Evolutionary conservation across 2,888 invertebrate species (phyloP).

Genomic region (Melolontha melolontha): DNA sequence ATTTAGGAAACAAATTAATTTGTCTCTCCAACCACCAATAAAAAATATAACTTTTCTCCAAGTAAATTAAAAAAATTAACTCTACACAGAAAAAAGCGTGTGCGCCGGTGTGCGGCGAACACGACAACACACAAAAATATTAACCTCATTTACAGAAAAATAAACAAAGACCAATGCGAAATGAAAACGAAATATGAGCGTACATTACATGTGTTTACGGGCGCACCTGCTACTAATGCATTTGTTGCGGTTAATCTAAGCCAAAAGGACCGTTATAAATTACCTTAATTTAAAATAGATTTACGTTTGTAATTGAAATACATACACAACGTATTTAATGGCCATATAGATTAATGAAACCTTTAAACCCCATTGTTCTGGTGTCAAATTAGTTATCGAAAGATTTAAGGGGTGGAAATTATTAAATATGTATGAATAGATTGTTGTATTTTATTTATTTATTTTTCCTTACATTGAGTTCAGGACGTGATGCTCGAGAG

Average conservation of each 20-base stretch:
- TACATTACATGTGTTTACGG: slow-evolving; percentile 46
- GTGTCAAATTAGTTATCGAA: slow-evolving; percentile 12
- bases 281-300: slow-evolving; percentile 49
- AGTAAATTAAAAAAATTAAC: no score
- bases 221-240: slow-evolving; percentile 51
- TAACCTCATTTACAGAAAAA: slow-evolving; percentile 40
- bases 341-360: slow-evolving; percentile 18
- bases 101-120: no score
- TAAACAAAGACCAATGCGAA: slow-evolving; percentile 39
- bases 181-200: slow-evolving; percentile 46
- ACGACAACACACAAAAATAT: slow-evolving; percentile 10
- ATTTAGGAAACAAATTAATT: no score
- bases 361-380: slow-evolving; percentile 11
- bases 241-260: slow-evolving; percentile 49
- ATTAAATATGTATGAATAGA: background rate
- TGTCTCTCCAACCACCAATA: no score
- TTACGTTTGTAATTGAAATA: slow-evolving; percentile 45
- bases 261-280: slow-evolving; percentile 49
- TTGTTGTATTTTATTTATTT: no score
- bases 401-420: background rate
- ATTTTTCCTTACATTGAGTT: no score
- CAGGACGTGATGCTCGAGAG: no score
- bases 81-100: no score
- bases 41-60: no score
- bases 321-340: slow-evolving; percentile 20